Evolutionary conservation across 2,113 vertebrate species (phyloP).

Genomic region (Anoura caudifer): DNA sequence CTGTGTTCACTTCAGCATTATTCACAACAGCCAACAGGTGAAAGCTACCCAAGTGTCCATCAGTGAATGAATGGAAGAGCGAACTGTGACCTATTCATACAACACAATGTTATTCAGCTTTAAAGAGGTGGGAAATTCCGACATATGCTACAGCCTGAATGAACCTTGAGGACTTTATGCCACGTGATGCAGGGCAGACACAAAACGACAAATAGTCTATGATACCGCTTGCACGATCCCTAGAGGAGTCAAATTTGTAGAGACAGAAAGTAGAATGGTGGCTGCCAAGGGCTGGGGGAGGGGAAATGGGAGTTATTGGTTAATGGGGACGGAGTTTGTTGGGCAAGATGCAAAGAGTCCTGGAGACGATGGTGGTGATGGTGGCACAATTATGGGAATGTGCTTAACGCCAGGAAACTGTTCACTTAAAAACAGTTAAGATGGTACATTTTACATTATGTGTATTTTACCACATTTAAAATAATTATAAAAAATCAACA

Average conservation of each 20-base stretch:
- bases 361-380: background rate
- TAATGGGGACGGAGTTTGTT: background rate
- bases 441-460: background rate
- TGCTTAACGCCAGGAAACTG: background rate
- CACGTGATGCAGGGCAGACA: background rate
- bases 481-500: background rate
- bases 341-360: background rate
- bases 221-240: too few species aligned
- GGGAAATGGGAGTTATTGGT: too few species aligned
- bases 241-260: background rate
- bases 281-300: background rate
- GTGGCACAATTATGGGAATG: rapidly evolving
- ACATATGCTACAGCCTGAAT: background rate
- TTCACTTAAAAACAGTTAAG: background rate
- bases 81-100: too few species aligned
- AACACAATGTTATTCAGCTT: background rate
- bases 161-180: background rate
- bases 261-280: too few species aligned
- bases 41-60: background rate
- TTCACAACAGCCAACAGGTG: background rate
- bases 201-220: background rate
- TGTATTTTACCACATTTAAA: background rate
- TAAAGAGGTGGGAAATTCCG: background rate
- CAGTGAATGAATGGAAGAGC: background rate
- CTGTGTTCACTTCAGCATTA: background rate